Evolutionary conservation across 2,888 invertebrate genomes (phyloP), one percentile per base, ranked within the genome.

Genomic region (Camponotus fellah): DNA sequence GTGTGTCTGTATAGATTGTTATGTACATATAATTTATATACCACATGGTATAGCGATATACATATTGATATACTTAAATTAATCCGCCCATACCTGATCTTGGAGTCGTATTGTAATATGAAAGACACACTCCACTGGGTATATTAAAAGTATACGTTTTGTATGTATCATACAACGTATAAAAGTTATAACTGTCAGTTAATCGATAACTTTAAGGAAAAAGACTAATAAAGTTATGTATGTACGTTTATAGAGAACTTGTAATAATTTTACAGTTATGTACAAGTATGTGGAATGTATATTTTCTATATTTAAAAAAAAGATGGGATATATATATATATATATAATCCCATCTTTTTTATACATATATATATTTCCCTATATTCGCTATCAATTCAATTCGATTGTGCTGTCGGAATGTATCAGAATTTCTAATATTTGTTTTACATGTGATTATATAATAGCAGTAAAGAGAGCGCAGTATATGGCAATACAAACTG

Each of bases 1-100:
- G 26, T 26, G 26, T 26, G 2, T 37, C 17, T 79, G 71, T 80
- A 80, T 72, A 80, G 46, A 80, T 60, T 71, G 79, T 80, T 80
- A 72, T 60, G 17, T 46, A 53, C 72, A 46, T 46, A 53, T 79
- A 75, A 77, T 79, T 79, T 79, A 79, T 79, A 79, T 60, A 37
- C 10, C 72, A 17, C 21, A 26, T 2, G 71, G 26, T 58, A 69
- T 71, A 76, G 80, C 77, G 75, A 86, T 82, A 82, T 82, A 85
- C 77, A 65, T 64, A 77, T 86, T 85, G 82, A 74, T 88, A 91
- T 86, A 90, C 86, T 90, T 80, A 85, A 85, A 85, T 83, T 80
- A 90, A 90, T 92, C 92, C 91, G 91, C 91, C 91, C 92, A 91
- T 49, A 21, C 1, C 21, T 76, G 58, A 71, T 72, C 72, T 40